Conservation (phyloP, 2,888 invertebrate genomes). For the Lasioglossum marginatum region DNA sequence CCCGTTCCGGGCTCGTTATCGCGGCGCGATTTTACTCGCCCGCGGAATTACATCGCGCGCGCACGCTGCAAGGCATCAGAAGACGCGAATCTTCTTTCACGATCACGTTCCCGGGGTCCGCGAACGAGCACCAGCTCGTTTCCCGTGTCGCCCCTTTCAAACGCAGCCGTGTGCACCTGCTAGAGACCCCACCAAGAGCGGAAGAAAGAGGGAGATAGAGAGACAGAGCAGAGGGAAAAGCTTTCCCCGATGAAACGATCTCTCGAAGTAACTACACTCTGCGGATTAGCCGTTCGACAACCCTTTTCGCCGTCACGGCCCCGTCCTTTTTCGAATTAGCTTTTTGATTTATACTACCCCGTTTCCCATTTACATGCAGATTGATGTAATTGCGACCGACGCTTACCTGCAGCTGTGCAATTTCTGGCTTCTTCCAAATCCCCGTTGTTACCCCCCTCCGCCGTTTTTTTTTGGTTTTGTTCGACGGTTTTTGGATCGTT, state of each 20-base stretch:
- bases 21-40: slow-evolving; percentile 42
- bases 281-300: slow-evolving; percentile 72
- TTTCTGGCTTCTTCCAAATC: slow-evolving; percentile 49
- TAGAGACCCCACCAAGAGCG: not conserved
- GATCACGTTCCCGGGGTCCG: slow-evolving; percentile 37
- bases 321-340: slow-evolving; percentile 72
- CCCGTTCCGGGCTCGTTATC: slow-evolving; percentile 49
- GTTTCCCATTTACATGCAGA: slow-evolving; percentile 77
- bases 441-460: not conserved
- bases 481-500: not conserved
- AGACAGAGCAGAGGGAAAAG: not conserved
- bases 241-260: slow-evolving; percentile 56
- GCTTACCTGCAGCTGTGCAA: slow-evolving; percentile 17
- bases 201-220: not conserved
- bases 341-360: slow-evolving; percentile 77
- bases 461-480: not conserved
- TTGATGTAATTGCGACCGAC: slow-evolving; percentile 65
- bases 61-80: slow-evolving; percentile 18
- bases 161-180: not conserved
- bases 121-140: slow-evolving; percentile 35
- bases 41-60: slow-evolving; percentile 48
- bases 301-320: slow-evolving; percentile 44
- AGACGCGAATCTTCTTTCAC: slow-evolving; percentile 55
- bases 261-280: slow-evolving; percentile 72
- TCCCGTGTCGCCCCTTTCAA: slow-evolving; percentile 32